phyloP scores from a whole-genome alignment of 2,113 vertebrate genomes.

The Eurystomus gularis region DNA sequence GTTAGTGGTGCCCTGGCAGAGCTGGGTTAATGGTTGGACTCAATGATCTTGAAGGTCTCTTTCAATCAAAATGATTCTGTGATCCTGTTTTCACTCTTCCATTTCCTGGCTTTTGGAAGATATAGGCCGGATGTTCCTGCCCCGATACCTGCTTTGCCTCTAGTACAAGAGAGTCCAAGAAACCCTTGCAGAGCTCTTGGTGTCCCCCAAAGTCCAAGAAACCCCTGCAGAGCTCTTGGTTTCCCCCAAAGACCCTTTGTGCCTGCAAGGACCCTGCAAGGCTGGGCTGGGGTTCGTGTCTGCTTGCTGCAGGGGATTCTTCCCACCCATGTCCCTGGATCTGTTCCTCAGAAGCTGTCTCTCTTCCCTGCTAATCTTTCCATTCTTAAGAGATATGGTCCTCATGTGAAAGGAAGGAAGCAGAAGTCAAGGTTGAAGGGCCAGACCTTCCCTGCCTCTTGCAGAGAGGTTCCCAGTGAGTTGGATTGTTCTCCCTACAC shows the following conservation, averaged over 20 bases:
- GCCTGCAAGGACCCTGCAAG: too few species aligned
- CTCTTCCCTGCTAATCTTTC: neutral
- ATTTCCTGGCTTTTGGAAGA: neutral
- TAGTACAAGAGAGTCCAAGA: neutral
- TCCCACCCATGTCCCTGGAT: neutral
- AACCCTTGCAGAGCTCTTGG: too few species aligned
- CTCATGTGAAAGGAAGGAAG: neutral
- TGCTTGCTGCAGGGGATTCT: neutral
- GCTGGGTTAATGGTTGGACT: too few species aligned
- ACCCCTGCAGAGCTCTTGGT: too few species aligned
- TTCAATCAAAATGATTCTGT: too few species aligned
- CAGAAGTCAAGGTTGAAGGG: neutral
- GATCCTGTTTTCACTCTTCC: too few species aligned
- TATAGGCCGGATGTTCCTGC: neutral
- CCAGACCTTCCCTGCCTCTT: fast-evolving
- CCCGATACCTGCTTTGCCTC: neutral
- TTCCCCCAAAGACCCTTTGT: too few species aligned
- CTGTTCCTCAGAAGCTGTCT: neutral
- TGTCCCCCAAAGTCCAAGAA: too few species aligned
- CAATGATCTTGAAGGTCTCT: too few species aligned
- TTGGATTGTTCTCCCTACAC: neutral
- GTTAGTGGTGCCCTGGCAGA: too few species aligned
- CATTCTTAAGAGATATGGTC: neutral
- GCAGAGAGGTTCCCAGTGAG: neutral
- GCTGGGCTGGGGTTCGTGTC: neutral